A percentile compares a stretch with the other conserved stretches of the same genome.
These are phyloP conservation scores for Dysmachus trigonus DNA, from an alignment of 2,888 invertebrate species.

Conservation along the genomic window DNA sequence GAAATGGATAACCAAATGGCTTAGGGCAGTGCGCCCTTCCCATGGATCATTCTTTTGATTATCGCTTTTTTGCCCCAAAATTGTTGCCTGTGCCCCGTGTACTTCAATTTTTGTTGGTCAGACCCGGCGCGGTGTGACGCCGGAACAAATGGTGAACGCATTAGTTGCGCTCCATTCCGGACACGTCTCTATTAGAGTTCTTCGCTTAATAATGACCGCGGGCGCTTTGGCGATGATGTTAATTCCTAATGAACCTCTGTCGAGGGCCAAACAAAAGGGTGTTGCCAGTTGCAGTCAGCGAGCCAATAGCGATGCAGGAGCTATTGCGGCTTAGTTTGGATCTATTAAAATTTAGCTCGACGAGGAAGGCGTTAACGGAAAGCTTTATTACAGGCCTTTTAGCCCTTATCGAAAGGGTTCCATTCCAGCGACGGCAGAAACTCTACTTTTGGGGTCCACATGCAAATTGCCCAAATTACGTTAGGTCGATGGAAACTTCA, in stretches of 20 bases:
- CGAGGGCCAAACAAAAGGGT: not conserved
- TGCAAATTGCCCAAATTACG: not conserved
- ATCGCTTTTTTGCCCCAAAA: not conserved
- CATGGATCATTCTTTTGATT: slow-evolving; percentile 2
- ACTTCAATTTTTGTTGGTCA: not conserved
- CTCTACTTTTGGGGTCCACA: not conserved
- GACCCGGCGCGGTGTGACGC: not conserved
- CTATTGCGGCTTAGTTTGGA: not conserved
- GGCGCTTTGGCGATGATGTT: slow-evolving; percentile 5
- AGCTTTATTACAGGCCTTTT: not conserved
- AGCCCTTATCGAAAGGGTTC: not conserved
- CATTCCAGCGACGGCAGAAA: not conserved
- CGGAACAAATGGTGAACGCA: slow-evolving; percentile 16
- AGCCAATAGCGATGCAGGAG: not conserved
- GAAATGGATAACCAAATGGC: not conserved
- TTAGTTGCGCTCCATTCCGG: not conserved
- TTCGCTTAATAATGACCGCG: slow-evolving; percentile 7
- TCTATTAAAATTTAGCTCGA: not conserved
- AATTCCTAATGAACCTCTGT: slow-evolving; percentile 5
- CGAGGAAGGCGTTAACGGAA: not conserved
- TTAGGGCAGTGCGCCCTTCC: not conserved
- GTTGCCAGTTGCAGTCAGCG: not conserved
- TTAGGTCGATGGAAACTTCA: not conserved
- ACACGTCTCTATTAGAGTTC: slow-evolving; percentile 19
- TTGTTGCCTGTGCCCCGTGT: not conserved